phyloP scores from a whole-genome alignment of 2,888 invertebrate genomes.

The Caenorhabditis becei region DNA sequence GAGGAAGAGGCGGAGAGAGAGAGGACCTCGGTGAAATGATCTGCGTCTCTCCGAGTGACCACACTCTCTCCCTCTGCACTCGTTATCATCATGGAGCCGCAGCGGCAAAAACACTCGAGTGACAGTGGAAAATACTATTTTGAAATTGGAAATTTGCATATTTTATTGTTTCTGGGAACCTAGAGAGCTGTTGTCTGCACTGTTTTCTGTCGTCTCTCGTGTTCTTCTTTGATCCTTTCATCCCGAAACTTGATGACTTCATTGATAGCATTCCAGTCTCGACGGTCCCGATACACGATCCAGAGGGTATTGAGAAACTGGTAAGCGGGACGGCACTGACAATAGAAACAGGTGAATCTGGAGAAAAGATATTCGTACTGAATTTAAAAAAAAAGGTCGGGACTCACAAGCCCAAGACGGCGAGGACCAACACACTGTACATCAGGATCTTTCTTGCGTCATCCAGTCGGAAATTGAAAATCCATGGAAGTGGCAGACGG shows the following conservation, averaged over 20 bases:
- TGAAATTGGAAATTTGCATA: conserved; percentile 9
- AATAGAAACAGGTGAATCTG: conserved; percentile 1
- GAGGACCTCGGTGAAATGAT: conserved; percentile 5
- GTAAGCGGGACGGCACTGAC: neutral
- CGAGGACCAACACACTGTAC: neutral
- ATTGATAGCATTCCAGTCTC: conserved; percentile 2
- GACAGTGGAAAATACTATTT: neutral
- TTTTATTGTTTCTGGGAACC: neutral
- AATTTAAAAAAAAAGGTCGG: too few relatives aligned
- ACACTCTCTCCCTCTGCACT: conserved; percentile 19
- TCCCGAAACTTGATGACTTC: conserved; percentile 19
- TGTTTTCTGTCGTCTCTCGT: neutral
- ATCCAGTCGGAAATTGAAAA: conserved; percentile 8
- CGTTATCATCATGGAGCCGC: conserved; percentile 23
- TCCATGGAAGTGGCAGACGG: conserved; percentile 16
- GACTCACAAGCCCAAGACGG: conserved; percentile 1
- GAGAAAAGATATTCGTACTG: neutral
- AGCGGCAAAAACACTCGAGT: conserved; percentile 39
- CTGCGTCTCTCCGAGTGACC: conserved; percentile 49
- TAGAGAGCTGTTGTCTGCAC: conserved; percentile 3
- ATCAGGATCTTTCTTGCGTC: neutral
- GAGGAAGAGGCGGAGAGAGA: neutral
- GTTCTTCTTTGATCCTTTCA: conserved; percentile 3
- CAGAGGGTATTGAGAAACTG: neutral
- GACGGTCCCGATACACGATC: conserved; percentile 9